Conservation (phyloP, 1,140 invertebrate species). For the Hypothenemus hampei region DNA sequence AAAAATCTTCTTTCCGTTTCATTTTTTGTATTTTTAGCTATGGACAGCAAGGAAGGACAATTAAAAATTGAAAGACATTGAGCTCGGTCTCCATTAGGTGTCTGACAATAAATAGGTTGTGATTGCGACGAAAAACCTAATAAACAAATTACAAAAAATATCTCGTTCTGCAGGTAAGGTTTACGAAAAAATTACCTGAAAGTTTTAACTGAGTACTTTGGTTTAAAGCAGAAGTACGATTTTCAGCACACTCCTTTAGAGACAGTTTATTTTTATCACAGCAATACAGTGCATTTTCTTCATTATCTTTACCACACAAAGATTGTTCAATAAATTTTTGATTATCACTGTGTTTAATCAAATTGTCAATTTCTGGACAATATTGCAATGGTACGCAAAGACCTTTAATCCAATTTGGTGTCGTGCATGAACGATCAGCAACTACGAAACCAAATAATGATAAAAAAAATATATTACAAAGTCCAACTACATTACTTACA, state of each 20-base stretch:
- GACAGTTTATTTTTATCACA: not conserved
- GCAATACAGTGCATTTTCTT: not conserved
- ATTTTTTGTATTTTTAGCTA: not conserved
- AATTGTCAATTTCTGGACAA: not conserved
- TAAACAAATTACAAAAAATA: not conserved
- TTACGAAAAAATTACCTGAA: not conserved
- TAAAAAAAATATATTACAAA: no score
- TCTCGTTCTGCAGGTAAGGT: not conserved
- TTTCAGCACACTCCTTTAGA: not conserved
- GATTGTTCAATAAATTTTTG: conserved; percentile 1
- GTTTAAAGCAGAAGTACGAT: not conserved
- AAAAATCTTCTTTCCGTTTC: conserved; percentile 33
- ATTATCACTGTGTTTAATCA: not conserved
- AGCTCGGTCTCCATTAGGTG: conserved; percentile 30
- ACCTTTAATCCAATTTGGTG: conserved; percentile 26
- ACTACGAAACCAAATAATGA: no score
- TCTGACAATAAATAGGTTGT: conserved; percentile 5
- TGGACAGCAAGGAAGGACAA: conserved; percentile 1
- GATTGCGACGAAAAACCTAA: not conserved
- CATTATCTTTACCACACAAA: not conserved
- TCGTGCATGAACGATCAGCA: conserved; percentile 17
- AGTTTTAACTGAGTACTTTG: not conserved
- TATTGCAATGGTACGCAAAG: not conserved
- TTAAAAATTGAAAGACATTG: conserved; percentile 26
- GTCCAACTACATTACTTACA: no score